Base-by-base conservation (phyloP, 2,113 vertebrate genomes). In the Meles meles region DNA sequence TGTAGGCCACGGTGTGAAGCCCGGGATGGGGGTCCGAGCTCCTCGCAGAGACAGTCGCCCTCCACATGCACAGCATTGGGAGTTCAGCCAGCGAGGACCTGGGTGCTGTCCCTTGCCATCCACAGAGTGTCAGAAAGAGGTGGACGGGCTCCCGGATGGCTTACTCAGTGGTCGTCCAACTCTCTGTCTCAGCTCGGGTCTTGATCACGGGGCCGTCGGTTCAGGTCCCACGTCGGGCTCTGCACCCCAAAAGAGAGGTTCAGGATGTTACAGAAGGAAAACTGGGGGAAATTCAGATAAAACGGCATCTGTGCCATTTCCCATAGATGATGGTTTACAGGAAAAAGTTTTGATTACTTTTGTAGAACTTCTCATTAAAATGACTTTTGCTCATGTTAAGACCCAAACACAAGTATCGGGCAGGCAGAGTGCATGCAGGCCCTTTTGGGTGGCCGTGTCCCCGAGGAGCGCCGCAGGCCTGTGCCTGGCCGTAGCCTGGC, bases 291-390 rank as follows among this genome's bases (percentile, higher is more conserved):
- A 21, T 83, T 72, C 59, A 77, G 74, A 44, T 89, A n/a, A 80
- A 72, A 84, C 13, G 34, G 3, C 55, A 12, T 63, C 61, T 74
- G 39, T 74, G 29, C 72, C 57, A 9, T 84, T 69, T 69, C 42
- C 31, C 77, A 90, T 37, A 63, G 61, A 49, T 49, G 42, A 61
- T 3, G 7, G 1, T 72, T 82, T 79, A 42, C 18, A 55, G 49
- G 49, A 42, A 85, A 57, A 39, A 14, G 37, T 86, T 79, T 93
- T 93, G 29, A 84, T 74, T 93, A 59, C 44, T 67, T 95, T 67
- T 65, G 67, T 74, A 81, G 92, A 96, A 92, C 29, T 59, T 90
- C 14, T 90, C 12, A 55, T 88, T 76, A 88, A 89, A 92, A 83
- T 79, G 13, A 25, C 52, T 89, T 92, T 77, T 90, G 12, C 63